These are phyloP conservation scores for Halocynthia aurantium DNA, from an alignment of 23 tunicate species.

Conservation along the genomic window DNA sequence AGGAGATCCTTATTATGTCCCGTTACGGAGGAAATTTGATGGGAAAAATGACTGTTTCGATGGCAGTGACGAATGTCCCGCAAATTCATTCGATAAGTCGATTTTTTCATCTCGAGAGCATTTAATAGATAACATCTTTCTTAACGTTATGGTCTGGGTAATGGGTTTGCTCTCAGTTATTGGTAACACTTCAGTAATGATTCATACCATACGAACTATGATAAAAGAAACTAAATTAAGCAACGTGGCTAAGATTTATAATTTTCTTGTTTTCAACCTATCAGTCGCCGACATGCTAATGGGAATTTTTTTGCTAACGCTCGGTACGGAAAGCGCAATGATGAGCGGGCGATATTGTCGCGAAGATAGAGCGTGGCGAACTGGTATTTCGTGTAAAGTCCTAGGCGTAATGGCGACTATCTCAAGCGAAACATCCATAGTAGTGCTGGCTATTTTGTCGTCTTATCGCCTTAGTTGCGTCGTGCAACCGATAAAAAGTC, in stretches of 20 bases:
- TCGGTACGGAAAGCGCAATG: conserved; percentile 29
- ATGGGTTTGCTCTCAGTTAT: conserved; percentile 56
- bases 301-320: conserved; percentile 50
- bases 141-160: conserved; percentile 69
- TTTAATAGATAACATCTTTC: conserved; percentile 37
- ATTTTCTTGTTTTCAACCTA: conserved; percentile 43
- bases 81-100: conserved; percentile 23
- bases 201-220: conserved; percentile 13
- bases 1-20: conserved; percentile 35
- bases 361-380: conserved; percentile 51
- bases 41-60: conserved; percentile 63
- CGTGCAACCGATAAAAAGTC: conserved; percentile 47
- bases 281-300: conserved; percentile 62
- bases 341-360: conserved; percentile 40
- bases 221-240: conserved; percentile 8
- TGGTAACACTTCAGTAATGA: conserved; percentile 35
- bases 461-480: conserved; percentile 62
- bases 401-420: conserved; percentile 43
- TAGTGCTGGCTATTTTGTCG: conserved; percentile 42
- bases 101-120: conserved; percentile 42
- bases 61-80: conserved; percentile 84
- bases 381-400: conserved; percentile 32
- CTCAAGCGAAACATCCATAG: conserved; percentile 53
- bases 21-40: conserved; percentile 33
- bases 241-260: conserved; percentile 45